A percentile compares a stretch with the other conserved stretches of the same genome.
Evolutionary conservation across 2,888 invertebrate species (phyloP).

Genomic region (Epirrhoe tristata): DNA sequence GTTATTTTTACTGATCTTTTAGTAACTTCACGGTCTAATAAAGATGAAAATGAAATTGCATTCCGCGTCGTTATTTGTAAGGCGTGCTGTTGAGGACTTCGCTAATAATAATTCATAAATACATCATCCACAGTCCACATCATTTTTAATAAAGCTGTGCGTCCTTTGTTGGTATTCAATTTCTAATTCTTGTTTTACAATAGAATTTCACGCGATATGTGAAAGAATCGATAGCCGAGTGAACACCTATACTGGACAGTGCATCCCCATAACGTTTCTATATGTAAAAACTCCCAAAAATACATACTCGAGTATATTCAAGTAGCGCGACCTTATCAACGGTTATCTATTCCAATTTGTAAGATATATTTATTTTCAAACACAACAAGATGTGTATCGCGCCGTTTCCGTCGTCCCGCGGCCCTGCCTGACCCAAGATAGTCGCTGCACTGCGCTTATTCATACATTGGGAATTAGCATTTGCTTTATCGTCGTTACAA

Average conservation of each 20-base stretch:
- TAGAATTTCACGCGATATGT: too few relatives aligned
- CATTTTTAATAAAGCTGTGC: too few relatives aligned
- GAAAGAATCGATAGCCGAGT: too few relatives aligned
- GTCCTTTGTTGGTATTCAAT: too few relatives aligned
- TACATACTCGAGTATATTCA: background rate
- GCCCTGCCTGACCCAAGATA: slow-evolving; percentile 21
- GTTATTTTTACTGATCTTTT: background rate
- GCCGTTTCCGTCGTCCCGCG: slow-evolving; percentile 16
- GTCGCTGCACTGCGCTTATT: slow-evolving; percentile 19
- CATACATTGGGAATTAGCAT: slow-evolving; percentile 2
- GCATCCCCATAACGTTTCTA: too few relatives aligned
- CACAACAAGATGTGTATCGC: background rate
- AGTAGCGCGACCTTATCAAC: background rate
- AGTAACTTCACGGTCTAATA: background rate
- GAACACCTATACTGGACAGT: too few relatives aligned
- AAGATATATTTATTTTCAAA: background rate
- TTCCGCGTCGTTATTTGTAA: background rate
- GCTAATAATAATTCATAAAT: too few relatives aligned
- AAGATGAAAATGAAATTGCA: background rate
- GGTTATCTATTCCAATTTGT: background rate
- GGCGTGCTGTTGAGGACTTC: too few relatives aligned
- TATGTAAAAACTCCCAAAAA: too few relatives aligned
- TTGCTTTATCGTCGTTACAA: background rate
- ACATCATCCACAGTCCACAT: background rate
- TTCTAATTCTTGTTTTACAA: too few relatives aligned